A percentile compares a stretch with the other conserved stretches of the same genome.
Evolutionary conservation across 1,140 invertebrate species (phyloP).

Genomic region (Dendroctonus ponderosae): DNA sequence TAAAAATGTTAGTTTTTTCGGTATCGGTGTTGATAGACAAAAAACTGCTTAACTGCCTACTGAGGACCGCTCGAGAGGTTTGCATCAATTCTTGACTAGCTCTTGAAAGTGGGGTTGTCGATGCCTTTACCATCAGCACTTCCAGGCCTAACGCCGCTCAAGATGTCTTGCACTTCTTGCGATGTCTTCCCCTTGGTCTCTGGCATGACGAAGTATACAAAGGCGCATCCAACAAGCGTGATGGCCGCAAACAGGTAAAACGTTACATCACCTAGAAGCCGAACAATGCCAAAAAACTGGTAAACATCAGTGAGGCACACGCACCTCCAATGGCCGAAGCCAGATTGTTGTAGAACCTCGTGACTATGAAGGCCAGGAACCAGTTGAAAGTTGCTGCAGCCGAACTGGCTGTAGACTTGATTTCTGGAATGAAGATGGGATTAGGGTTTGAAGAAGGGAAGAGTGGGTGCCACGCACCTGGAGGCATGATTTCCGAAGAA

Average conservation of each 20-base stretch:
- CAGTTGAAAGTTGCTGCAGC: constrained; percentile 78
- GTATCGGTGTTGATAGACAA: too few species aligned
- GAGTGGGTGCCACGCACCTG: constrained; percentile 46
- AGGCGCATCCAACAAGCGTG: constrained; percentile 61
- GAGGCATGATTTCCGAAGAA: constrained; percentile 72
- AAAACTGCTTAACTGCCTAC: too few species aligned
- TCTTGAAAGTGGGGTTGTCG: constrained; percentile 36
- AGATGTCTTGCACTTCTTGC: constrained; percentile 68
- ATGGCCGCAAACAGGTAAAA: constrained; percentile 67
- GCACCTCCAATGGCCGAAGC: constrained; percentile 50
- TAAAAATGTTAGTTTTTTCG: too few species aligned
- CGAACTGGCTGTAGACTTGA: constrained; percentile 73
- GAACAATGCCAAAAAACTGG: neutral
- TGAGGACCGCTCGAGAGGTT: too few species aligned
- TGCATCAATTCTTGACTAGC: neutral
- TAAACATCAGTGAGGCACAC: neutral
- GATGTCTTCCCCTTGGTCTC: constrained; percentile 76
- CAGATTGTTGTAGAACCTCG: constrained; percentile 66
- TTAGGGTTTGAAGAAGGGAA: neutral
- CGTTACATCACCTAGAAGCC: constrained; percentile 49
- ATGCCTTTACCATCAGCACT: constrained; percentile 23
- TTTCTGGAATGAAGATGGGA: constrained; percentile 62
- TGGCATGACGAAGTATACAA: constrained; percentile 65
- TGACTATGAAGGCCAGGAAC: constrained; percentile 78
- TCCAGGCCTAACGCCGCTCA: constrained; percentile 44